These are phyloP conservation scores for Cremastinae sp. DNA, from an alignment of 2,888 invertebrate genomes.

Conservation along the genomic window DNA sequence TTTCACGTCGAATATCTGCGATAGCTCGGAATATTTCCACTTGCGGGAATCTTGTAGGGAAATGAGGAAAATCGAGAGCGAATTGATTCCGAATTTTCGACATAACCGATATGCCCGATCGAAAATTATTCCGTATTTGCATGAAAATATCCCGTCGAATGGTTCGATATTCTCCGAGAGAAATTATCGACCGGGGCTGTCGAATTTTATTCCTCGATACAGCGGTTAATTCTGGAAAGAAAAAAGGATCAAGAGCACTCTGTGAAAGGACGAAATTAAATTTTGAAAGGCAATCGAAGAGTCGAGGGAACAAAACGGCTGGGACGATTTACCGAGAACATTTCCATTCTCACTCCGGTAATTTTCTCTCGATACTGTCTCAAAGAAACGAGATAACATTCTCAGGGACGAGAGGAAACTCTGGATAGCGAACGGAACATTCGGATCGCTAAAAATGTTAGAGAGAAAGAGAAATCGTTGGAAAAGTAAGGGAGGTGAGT, in stretches of 20 bases:
- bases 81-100: slow-evolving; percentile 19
- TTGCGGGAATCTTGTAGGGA: not conserved
- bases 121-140: slow-evolving; percentile 24
- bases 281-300: slow-evolving; percentile 19
- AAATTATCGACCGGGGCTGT: slow-evolving; percentile 32
- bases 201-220: slow-evolving; percentile 25
- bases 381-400: slow-evolving; percentile 32
- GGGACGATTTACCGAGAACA: slow-evolving; percentile 21
- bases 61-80: slow-evolving; percentile 1
- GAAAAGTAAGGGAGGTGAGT: slow-evolving; percentile 22
- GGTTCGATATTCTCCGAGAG: slow-evolving; percentile 2
- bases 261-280: slow-evolving; percentile 47
- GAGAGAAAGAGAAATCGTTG: slow-evolving; percentile 22
- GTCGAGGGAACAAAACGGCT: slow-evolving; percentile 7
- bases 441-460: slow-evolving; percentile 9
- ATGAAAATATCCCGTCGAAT: slow-evolving; percentile 1
- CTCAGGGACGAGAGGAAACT: slow-evolving; percentile 33
- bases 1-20: slow-evolving; percentile 4
- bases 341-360: slow-evolving; percentile 36
- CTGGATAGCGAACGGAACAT: slow-evolving; percentile 24
- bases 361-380: slow-evolving; percentile 19
- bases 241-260: slow-evolving; percentile 5
- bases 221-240: slow-evolving; percentile 27
- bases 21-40: not conserved
- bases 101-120: slow-evolving; percentile 11